A percentile compares a stretch with the other conserved stretches of the same genome.
Conservation (phyloP, 2,113 vertebrate species). For the Prionailurus bengalensis region DNA sequence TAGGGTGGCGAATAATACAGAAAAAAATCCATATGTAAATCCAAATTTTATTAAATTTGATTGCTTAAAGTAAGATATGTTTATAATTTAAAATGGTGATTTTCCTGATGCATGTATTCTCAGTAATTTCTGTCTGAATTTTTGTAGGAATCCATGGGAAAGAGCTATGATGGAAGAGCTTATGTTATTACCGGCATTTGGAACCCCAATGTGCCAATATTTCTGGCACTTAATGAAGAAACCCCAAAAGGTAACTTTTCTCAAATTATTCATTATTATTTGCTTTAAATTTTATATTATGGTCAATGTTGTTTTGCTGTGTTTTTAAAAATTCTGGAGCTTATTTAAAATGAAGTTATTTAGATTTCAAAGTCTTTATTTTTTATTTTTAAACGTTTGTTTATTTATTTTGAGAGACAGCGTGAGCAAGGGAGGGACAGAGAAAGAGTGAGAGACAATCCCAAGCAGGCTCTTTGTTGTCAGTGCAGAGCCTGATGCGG, state of each 20-base stretch:
- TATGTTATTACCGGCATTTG: slow-evolving; percentile 97
- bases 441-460: too few relatives aligned
- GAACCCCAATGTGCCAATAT: slow-evolving; percentile 95
- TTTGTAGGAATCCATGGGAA: slow-evolving; percentile 97
- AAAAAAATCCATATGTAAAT: slow-evolving; percentile 9
- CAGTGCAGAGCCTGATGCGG: too few relatives aligned
- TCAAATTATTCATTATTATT: slow-evolving; percentile 59
- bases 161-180: slow-evolving; percentile 95
- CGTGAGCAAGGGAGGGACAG: too few relatives aligned
- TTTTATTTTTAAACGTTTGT: not conserved
- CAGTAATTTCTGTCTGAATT: slow-evolving; percentile 63
- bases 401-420: too few relatives aligned
- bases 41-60: slow-evolving; percentile 23
- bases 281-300: slow-evolving; percentile 8
- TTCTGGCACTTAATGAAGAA: slow-evolving; percentile 96
- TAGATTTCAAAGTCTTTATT: slow-evolving; percentile 33
- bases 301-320: not conserved
- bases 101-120: not conserved
- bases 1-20: not conserved
- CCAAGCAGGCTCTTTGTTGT: too few relatives aligned
- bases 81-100: slow-evolving; percentile 12
- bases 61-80: slow-evolving; percentile 12
- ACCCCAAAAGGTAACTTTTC: slow-evolving; percentile 95
- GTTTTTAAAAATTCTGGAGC: not conserved
- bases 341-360: slow-evolving; percentile 57